phyloP scores from a whole-genome alignment of 2,888 invertebrate species.

The Tachina fera region DNA sequence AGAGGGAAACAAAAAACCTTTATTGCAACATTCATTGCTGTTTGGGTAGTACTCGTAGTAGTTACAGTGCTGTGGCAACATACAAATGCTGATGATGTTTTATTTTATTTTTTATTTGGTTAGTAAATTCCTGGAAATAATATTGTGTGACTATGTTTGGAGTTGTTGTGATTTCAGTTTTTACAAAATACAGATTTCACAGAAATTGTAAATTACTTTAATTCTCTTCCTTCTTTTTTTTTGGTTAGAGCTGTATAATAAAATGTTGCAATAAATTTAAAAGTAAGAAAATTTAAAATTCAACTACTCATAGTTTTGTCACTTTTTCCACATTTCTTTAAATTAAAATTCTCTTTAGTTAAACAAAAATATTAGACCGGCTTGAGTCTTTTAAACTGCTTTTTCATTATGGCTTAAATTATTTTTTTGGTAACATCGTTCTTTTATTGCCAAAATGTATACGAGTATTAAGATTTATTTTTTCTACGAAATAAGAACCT shows the following conservation, averaged over 20 bases:
- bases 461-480: not conserved
- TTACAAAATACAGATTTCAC: slow-evolving; percentile 61
- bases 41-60: slow-evolving; percentile 9
- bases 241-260: slow-evolving; percentile 32
- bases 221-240: slow-evolving; percentile 4
- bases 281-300: slow-evolving; percentile 20
- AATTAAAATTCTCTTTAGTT: slow-evolving; percentile 26
- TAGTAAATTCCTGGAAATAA: slow-evolving; percentile 50
- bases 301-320: slow-evolving; percentile 41
- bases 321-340: slow-evolving; percentile 29
- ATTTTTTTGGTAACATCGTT: not conserved
- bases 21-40: slow-evolving; percentile 51
- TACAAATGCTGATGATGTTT: slow-evolving; percentile 51
- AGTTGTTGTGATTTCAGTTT: slow-evolving; percentile 27
- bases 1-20: slow-evolving; percentile 18
- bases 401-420: slow-evolving; percentile 7
- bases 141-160: slow-evolving; percentile 33
- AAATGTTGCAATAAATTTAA: slow-evolving; percentile 51
- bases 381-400: slow-evolving; percentile 31
- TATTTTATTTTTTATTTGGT: slow-evolving; percentile 36
- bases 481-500: not conserved
- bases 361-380: slow-evolving; percentile 45
- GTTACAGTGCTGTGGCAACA: slow-evolving; percentile 45
- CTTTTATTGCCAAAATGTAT: not conserved
- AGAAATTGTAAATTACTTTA: slow-evolving; percentile 67